These are phyloP conservation scores for Alexandromys fortis DNA, from an alignment of 2,113 vertebrate genomes.

Conservation along the genomic window DNA sequence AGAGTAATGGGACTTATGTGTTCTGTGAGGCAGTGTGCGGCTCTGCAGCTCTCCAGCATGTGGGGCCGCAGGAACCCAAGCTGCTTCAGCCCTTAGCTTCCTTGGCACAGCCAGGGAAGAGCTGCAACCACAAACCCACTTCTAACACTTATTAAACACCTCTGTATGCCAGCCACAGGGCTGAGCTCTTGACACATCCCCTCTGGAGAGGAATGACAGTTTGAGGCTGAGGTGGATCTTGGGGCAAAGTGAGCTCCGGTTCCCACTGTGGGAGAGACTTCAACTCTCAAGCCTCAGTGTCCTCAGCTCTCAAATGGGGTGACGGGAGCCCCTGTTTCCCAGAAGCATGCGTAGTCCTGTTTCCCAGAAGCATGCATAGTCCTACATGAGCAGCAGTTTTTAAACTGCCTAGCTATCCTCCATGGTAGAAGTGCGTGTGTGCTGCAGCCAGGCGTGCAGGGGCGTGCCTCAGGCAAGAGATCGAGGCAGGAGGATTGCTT, in stretches of 20 bases:
- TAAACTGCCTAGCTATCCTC: neutral
- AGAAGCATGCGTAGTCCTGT: neutral
- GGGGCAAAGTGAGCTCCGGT: neutral
- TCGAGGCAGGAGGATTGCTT: neutral
- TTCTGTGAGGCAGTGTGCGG: neutral
- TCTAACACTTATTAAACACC: neutral
- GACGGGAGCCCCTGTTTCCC: too few species aligned
- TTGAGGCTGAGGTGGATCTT: neutral
- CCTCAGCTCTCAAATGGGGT: neutral
- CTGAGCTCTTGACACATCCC: neutral
- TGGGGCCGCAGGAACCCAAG: neutral
- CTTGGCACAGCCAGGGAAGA: neutral
- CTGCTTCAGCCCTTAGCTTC: neutral
- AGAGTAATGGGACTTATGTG: neutral
- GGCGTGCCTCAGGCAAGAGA: neutral
- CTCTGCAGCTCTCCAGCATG: neutral
- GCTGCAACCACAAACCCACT: neutral
- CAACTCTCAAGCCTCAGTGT: neutral
- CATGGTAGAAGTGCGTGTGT: too few species aligned
- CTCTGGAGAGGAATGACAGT: too few species aligned
- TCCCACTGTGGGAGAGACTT: neutral
- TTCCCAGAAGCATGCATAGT: neutral
- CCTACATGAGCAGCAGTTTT: neutral
- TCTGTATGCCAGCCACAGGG: neutral
- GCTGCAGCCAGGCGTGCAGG: fast-evolving